These are phyloP conservation scores for Capra hircus DNA, from an alignment of 2,113 vertebrate species.

Conservation along the genomic window DNA sequence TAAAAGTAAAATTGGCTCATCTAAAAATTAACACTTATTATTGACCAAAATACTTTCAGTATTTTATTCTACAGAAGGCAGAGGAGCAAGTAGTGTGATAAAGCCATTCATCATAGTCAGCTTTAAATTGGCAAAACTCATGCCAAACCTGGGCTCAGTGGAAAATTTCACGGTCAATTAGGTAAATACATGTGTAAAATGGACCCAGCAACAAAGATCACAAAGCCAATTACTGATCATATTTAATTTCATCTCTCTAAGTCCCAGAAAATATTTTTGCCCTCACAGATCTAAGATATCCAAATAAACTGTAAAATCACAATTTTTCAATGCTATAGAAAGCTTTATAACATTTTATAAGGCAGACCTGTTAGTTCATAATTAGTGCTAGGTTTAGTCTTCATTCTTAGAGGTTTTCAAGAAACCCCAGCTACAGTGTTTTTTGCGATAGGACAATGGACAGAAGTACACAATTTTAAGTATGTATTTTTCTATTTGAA, in stretches of 20 bases:
- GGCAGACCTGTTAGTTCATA: constrained; percentile 30
- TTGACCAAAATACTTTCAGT: constrained; percentile 71
- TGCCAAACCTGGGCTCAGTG: constrained; percentile 73
- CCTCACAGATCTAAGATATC: constrained; percentile 61
- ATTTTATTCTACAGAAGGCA: constrained; percentile 71
- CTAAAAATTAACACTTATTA: constrained; percentile 67
- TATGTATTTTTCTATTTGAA: constrained; percentile 52
- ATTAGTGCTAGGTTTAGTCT: constrained; percentile 30
- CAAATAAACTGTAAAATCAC: constrained; percentile 57
- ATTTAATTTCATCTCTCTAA: constrained; percentile 82
- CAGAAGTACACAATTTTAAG: constrained; percentile 31
- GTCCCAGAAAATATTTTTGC: constrained; percentile 73
- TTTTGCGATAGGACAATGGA: constrained; percentile 13
- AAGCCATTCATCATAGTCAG: constrained; percentile 81
- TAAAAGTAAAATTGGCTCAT: constrained; percentile 55
- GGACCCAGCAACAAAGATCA: constrained; percentile 79
- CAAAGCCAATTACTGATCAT: constrained; percentile 82
- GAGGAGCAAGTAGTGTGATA: constrained; percentile 69
- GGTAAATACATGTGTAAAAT: constrained; percentile 83
- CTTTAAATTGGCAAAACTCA: constrained; percentile 71
- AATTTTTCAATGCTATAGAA: constrained; percentile 45
- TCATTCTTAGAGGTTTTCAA: neutral
- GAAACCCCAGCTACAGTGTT: constrained; percentile 14
- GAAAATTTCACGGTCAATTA: constrained; percentile 86
- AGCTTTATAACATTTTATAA: constrained; percentile 55